phyloP scores from a whole-genome alignment of 2,797 vertebrate species.

The Pangasius djambal region DNA sequence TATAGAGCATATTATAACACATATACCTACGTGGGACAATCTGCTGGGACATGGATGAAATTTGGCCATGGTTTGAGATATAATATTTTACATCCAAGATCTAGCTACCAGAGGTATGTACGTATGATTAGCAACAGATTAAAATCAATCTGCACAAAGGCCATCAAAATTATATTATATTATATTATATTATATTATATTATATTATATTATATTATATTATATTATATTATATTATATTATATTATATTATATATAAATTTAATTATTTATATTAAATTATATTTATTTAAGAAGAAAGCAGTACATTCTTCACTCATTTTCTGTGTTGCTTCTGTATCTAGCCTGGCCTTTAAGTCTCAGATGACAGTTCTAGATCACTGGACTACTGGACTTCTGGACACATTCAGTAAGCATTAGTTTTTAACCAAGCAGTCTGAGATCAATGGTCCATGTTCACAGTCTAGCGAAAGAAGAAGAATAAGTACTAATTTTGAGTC shows the following conservation, averaged over 20 bases:
- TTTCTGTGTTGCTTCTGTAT: background rate
- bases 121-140: background rate
- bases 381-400: background rate
- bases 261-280: background rate
- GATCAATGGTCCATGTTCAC: background rate
- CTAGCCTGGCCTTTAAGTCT: background rate
- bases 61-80: background rate
- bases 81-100: background rate
- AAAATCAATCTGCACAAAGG: background rate
- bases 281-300: background rate
- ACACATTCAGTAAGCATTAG: too few relatives aligned
- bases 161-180: background rate
- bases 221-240: too few relatives aligned
- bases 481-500: background rate
- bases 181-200: too few relatives aligned
- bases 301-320: background rate
- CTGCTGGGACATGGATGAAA: background rate
- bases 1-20: background rate
- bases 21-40: background rate
- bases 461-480: background rate
- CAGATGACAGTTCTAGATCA: background rate
- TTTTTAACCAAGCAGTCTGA: background rate
- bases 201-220: background rate
- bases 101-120: background rate
- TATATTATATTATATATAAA: too few relatives aligned